Conservation (phyloP, 1,140 invertebrate genomes). For the Drosophila azteca region DNA sequence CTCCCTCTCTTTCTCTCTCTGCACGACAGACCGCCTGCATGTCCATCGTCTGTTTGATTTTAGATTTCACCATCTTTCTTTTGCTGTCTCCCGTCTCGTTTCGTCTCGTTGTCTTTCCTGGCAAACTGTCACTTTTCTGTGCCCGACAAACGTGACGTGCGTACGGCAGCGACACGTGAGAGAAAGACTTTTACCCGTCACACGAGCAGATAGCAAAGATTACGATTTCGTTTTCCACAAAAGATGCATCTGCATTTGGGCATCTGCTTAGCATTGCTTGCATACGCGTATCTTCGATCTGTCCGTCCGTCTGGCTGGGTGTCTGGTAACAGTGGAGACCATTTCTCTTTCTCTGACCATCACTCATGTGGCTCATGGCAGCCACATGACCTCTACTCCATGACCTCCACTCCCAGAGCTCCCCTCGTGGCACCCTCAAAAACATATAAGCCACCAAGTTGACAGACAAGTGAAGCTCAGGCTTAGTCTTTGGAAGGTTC, state of each 20-base stretch:
- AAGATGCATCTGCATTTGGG: conserved; percentile 63
- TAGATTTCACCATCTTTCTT: conserved; percentile 62
- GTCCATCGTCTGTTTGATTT: conserved; percentile 62
- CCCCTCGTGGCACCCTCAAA: conserved; percentile 1
- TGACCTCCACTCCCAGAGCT: conserved; percentile 46
- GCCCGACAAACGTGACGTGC: conserved; percentile 62
- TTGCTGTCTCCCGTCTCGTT: conserved; percentile 3
- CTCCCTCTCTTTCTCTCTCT: conserved; percentile 21
- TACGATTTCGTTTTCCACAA: conserved; percentile 21
- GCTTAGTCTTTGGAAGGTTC: conserved; percentile 28
- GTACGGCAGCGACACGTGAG: conserved; percentile 48
- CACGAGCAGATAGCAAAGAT: conserved; percentile 38
- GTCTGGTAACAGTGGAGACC: conserved; percentile 42
- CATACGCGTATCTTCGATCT: conserved; percentile 24
- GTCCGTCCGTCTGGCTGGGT: too few relatives aligned
- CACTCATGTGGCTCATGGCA: conserved; percentile 25
- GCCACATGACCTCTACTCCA: conserved; percentile 12
- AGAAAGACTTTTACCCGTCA: conserved; percentile 71
- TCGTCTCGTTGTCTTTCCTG: conserved; percentile 29
- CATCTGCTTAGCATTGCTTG: conserved; percentile 30
- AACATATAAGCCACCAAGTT: conserved; percentile 60
- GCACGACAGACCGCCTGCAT: conserved; percentile 59
- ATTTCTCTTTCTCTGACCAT: conserved; percentile 29
- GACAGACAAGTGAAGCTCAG: conserved; percentile 73
- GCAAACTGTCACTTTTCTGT: conserved; percentile 74